A percentile compares a stretch with the other conserved stretches of the same genome.
Conservation (phyloP, 2,888 invertebrate species). For the Rhynchonema sp. region DNA sequence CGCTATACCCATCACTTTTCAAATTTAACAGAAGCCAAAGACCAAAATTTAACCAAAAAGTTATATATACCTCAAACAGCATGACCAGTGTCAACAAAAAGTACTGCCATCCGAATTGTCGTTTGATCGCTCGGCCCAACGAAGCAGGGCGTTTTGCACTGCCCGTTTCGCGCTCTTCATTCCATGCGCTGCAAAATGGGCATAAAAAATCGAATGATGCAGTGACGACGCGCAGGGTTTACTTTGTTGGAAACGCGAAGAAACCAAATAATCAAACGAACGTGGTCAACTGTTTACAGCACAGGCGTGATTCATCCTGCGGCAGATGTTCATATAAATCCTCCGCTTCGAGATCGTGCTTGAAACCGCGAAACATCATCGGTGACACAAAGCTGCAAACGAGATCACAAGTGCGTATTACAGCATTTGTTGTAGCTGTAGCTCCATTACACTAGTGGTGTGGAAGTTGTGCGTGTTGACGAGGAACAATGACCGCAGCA, state of each 20-base stretch:
- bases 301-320: slow-evolving; percentile 21
- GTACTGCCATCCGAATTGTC: slow-evolving; percentile 23
- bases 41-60: slow-evolving; percentile 1
- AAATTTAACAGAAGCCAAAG: background rate
- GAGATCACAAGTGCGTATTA: background rate
- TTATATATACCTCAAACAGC: slow-evolving; percentile 26
- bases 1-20: background rate
- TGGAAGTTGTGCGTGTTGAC: no score
- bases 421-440: no score
- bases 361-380: slow-evolving; percentile 15
- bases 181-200: background rate
- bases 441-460: no score
- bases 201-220: no score
- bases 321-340: slow-evolving; percentile 27
- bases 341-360: slow-evolving; percentile 21
- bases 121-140: slow-evolving; percentile 12
- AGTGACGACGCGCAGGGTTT: no score
- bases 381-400: slow-evolving; percentile 4
- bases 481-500: no score
- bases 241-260: no score
- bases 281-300: slow-evolving; percentile 22
- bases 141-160: background rate
- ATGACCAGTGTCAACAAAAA: slow-evolving; percentile 21
- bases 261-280: slow-evolving; percentile 7
- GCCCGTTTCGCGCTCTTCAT: background rate